A percentile compares a stretch with the other conserved stretches of the same genome.
phyloP scores from a whole-genome alignment of 2,888 invertebrate species.

The Rambutsinella grinnellia region DNA sequence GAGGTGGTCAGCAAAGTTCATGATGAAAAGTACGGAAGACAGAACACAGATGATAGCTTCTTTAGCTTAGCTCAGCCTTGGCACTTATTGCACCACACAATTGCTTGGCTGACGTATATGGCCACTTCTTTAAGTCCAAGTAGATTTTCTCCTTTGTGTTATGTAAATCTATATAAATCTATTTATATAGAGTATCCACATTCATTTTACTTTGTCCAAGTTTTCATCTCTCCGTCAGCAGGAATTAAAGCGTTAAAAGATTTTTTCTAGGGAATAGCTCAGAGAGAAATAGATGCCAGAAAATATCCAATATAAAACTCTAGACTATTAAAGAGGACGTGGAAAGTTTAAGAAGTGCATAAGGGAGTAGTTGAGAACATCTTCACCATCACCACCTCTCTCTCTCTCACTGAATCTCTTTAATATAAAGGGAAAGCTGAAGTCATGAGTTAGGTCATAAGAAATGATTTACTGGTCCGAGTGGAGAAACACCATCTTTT shows the following conservation, averaged over 20 bases:
- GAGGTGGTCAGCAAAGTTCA: constrained; percentile 14
- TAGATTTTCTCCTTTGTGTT: no score
- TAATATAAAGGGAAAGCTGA: constrained; percentile 16
- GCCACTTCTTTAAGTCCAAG: not conserved
- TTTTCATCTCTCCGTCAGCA: not conserved
- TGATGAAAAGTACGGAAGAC: constrained; percentile 34
- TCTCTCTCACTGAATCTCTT: not conserved
- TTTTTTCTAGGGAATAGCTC: not conserved
- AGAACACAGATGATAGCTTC: constrained; percentile 38
- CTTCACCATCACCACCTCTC: not conserved
- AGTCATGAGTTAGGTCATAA: constrained; percentile 51
- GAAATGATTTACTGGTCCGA: constrained; percentile 45
- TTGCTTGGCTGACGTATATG: no score
- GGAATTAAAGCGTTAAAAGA: not conserved
- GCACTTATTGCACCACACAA: not conserved
- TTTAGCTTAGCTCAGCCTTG: constrained; percentile 13
- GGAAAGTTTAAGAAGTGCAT: no score
- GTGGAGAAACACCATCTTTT: constrained; percentile 36
- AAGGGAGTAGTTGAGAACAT: not conserved
- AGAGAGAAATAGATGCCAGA: not conserved
- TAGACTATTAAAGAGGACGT: no score
- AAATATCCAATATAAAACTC: no score
- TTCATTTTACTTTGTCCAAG: not conserved
- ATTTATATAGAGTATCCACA: no score
- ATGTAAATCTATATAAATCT: no score